phyloP scores from a whole-genome alignment of 2,797 vertebrate species.

The Neosilurus mollespiculum region DNA sequence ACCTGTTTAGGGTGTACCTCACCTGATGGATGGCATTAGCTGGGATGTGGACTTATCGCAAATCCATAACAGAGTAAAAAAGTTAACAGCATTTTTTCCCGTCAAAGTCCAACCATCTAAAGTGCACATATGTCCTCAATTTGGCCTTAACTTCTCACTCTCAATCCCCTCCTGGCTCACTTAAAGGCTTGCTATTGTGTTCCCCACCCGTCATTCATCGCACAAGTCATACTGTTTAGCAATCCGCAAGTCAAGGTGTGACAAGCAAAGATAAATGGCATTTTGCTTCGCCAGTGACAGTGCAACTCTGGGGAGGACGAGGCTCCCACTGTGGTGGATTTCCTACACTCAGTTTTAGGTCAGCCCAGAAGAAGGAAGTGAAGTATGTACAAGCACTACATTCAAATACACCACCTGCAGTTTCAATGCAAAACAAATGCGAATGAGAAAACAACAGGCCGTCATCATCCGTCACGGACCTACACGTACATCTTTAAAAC shows the following conservation, averaged over 20 bases:
- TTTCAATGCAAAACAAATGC: neutral
- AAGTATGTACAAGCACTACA: neutral
- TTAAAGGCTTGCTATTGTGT: neutral
- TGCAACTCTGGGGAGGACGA: constrained; percentile 7
- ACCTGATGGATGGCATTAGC: no score
- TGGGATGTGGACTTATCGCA: neutral
- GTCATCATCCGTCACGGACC: neutral
- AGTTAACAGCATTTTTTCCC: neutral
- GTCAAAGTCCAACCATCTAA: neutral
- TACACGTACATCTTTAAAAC: neutral
- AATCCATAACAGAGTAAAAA: neutral
- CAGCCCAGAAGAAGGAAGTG: neutral
- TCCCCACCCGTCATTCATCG: neutral
- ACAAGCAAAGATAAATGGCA: constrained; percentile 37
- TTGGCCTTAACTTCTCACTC: neutral
- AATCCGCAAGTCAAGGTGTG: constrained; percentile 10
- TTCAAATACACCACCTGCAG: neutral
- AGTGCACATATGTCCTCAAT: neutral
- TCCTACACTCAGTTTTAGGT: constrained; percentile 16
- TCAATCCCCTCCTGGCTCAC: neutral
- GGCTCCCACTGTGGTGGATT: constrained; percentile 6
- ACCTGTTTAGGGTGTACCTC: no score
- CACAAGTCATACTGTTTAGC: constrained; percentile 10
- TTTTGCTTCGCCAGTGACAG: constrained; percentile 3
- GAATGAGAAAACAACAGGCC: neutral